Evolutionary conservation across 2,113 vertebrate genomes (phyloP), one percentile per base, ranked within the genome.

Genomic region (Phaethon lepturus): DNA sequence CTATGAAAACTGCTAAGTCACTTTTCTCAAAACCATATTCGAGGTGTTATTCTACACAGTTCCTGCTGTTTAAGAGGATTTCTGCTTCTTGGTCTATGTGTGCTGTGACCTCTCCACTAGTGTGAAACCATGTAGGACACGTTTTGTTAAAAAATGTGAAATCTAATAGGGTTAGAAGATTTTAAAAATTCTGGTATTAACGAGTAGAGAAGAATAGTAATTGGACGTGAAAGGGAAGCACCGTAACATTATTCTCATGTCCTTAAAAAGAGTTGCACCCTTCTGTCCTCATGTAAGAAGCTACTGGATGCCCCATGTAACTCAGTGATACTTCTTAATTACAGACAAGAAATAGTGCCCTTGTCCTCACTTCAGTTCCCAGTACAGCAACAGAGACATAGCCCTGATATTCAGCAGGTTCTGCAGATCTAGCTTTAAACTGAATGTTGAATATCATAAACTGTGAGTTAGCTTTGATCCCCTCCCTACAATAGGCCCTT

Each of bases 1-100:
- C 79, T 95, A 94, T 71, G 96, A 92, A 96, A 97, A 97, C 90
- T 95, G 88, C 83, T 88, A 94, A 91, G 86, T 93, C 93, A 90
- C 52, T 94, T 94, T 94, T 79, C 89, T 95, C 90, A 95, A 83
- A 87, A 49, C 42, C 42, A 2, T 58, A 60, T 86, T 85, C 24
- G 28, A 96, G 68, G 87, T 80, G 77, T 95, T 96, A 96, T 82
- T 94, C 38, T 89, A 71, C 77, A 88, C n/a, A 81, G 56, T 86
- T 80, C 83, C 88, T 94, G 63, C 40, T 95, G 72, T 93, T 93
- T 75, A 83, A 91, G 42, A 53, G 67, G 58, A 75, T 96, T 81
- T 94, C 53, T 84, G 87, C 75, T 87, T 74, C 88, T 78, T 33
- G 62, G 87, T 56, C 77, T 68, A 52, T 49, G 88, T 66, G 42